Evolutionary conservation across 2,113 vertebrate genomes (phyloP).

Genomic region (Lepisosteus oculatus): DNA sequence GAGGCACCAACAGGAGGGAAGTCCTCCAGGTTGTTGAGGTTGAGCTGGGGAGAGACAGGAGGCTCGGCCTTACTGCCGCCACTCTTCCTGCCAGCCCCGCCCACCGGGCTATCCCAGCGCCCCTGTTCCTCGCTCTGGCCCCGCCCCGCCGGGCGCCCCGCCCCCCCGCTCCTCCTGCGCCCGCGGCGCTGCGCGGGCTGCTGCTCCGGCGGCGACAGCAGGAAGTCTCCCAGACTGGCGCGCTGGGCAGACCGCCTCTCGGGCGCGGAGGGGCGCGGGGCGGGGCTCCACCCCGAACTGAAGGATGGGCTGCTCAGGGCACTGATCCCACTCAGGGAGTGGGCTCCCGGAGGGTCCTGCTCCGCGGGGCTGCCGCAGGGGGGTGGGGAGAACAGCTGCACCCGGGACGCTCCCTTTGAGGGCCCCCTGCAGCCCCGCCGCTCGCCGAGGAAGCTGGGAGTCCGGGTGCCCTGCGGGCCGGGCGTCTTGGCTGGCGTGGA

Average conservation of each 20-base stretch:
- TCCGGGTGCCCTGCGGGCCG: slow-evolving; percentile 59
- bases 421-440: slow-evolving; percentile 39
- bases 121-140: slow-evolving; percentile 63
- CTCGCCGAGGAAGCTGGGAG: slow-evolving; percentile 45
- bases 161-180: slow-evolving; percentile 61
- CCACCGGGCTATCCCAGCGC: slow-evolving; percentile 49
- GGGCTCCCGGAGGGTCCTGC: slow-evolving; percentile 30
- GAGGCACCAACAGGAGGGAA: slow-evolving; percentile 86
- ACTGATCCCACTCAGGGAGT: slow-evolving; percentile 42
- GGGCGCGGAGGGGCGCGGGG: slow-evolving; percentile 51
- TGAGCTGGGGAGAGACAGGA: slow-evolving; percentile 66
- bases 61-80: slow-evolving; percentile 46
- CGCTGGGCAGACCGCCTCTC: slow-evolving; percentile 70
- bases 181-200: slow-evolving; percentile 56
- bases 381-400: slow-evolving; percentile 81
- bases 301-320: slow-evolving; percentile 69
- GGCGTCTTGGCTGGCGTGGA: slow-evolving; percentile 88
- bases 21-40: slow-evolving; percentile 91
- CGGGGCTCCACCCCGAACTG: slow-evolving; percentile 51
- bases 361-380: slow-evolving; percentile 36
- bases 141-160: slow-evolving; percentile 56
- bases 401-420: slow-evolving; percentile 58
- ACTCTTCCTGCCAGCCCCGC: slow-evolving; percentile 54
- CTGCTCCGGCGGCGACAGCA: slow-evolving; percentile 58
- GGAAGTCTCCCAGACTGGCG: slow-evolving; percentile 73